Conservation (phyloP, 2,113 vertebrate species). For the Hippocampus barbouri region DNA sequence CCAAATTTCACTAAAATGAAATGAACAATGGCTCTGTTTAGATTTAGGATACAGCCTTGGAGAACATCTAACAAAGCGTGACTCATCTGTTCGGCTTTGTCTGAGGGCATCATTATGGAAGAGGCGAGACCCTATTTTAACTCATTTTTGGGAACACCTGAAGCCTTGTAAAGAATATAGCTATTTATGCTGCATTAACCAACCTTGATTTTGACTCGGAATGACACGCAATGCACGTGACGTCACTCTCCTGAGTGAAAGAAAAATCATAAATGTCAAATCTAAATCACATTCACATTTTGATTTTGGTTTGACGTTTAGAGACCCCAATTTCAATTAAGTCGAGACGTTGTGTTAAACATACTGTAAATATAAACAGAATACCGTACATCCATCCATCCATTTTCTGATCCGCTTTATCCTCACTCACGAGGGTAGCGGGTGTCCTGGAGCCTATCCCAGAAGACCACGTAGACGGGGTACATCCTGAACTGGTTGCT, state of each 20-base stretch:
- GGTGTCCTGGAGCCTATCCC: no score
- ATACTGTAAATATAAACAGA: no score
- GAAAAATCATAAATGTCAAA: no score
- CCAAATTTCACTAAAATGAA: constrained; percentile 4
- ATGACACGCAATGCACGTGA: not conserved
- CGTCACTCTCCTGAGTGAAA: no score
- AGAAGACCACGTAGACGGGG: no score
- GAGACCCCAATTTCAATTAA: not conserved
- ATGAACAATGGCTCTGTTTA: not conserved
- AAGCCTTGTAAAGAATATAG: not conserved
- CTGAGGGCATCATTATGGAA: not conserved
- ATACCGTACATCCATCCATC: no score
- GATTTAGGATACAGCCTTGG: constrained; percentile 3
- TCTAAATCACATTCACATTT: not conserved
- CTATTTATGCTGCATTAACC: not conserved
- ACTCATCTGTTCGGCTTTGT: constrained; percentile 2
- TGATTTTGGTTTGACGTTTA: not conserved
- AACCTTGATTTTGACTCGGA: not conserved
- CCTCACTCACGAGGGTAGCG: no score
- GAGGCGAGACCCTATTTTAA: not conserved
- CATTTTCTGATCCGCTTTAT: no score
- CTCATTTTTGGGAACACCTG: constrained; percentile 4
- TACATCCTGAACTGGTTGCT: no score
- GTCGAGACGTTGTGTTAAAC: no score
- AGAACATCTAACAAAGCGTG: not conserved